phyloP scores from a whole-genome alignment of 1,140 invertebrate species.

The Drosophila kikkawai region DNA sequence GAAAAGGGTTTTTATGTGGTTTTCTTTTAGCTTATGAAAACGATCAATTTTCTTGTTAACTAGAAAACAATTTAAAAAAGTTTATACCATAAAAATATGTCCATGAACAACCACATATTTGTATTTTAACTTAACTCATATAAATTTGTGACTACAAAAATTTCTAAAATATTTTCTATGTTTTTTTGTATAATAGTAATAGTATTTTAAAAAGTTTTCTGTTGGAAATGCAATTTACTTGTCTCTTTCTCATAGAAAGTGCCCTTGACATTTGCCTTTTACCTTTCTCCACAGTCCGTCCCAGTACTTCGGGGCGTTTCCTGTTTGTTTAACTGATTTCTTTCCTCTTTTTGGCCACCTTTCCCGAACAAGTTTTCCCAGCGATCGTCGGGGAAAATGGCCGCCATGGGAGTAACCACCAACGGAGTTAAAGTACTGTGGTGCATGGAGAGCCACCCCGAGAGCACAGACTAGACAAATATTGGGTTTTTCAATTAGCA shows the following conservation, averaged over 20 bases:
- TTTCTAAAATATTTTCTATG: neutral
- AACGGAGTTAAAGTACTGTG: slow-evolving; percentile 1
- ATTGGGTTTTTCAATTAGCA: slow-evolving; percentile 82
- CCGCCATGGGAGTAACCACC: slow-evolving; percentile 42
- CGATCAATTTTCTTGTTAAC: no score
- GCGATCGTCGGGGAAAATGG: slow-evolving; percentile 70
- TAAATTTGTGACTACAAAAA: neutral
- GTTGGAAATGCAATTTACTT: slow-evolving; percentile 23
- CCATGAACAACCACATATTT: no score
- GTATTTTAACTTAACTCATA: neutral
- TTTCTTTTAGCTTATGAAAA: no score
- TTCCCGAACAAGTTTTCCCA: slow-evolving; percentile 52
- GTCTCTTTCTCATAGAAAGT: slow-evolving; percentile 38
- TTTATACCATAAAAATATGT: no score
- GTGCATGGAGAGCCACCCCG: slow-evolving; percentile 42
- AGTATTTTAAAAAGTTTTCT: neutral
- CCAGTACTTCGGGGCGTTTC: slow-evolving; percentile 43
- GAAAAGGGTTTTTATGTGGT: neutral
- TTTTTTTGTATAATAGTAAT: neutral
- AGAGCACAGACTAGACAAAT: slow-evolving; percentile 68
- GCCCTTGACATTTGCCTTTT: slow-evolving; percentile 73
- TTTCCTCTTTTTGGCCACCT: slow-evolving; percentile 60
- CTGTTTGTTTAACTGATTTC: slow-evolving; percentile 78
- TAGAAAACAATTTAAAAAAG: no score
- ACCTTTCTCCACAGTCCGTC: slow-evolving; percentile 33